Evolutionary conservation across 2,797 vertebrate genomes (phyloP).

Genomic region (Sternotherus odoratus): DNA sequence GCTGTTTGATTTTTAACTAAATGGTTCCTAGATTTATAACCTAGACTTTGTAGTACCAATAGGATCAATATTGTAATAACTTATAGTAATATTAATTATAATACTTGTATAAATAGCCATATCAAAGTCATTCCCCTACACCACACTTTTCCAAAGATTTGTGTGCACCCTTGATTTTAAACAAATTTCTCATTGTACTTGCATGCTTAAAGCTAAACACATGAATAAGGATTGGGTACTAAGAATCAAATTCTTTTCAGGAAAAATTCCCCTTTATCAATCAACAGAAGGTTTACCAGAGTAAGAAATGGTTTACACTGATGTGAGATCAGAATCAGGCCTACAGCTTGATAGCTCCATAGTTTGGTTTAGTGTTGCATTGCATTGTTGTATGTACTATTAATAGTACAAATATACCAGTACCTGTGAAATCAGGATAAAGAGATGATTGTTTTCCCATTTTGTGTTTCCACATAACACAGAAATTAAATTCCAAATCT

Average conservation of each 20-base stretch:
- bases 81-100: no score
- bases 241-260: background rate
- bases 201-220: background rate
- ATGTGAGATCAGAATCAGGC: background rate
- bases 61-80: no score
- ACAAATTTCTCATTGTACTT: background rate
- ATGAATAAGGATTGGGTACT: background rate
- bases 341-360: background rate
- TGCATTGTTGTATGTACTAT: rapidly evolving
- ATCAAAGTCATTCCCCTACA: no score
- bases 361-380: background rate
- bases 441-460: background rate
- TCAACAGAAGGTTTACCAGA: background rate
- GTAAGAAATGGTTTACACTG: background rate
- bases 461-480: background rate
- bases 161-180: background rate
- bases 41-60: no score
- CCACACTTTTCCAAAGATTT: background rate
- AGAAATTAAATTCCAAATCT: background rate
- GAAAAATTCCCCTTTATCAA: background rate
- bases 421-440: background rate
- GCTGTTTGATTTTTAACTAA: no score
- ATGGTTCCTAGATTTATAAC: no score
- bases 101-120: no score
- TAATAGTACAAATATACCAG: background rate